Evolutionary conservation across 2,797 vertebrate species (phyloP).

Genomic region (Tamandua tetradactyla): DNA sequence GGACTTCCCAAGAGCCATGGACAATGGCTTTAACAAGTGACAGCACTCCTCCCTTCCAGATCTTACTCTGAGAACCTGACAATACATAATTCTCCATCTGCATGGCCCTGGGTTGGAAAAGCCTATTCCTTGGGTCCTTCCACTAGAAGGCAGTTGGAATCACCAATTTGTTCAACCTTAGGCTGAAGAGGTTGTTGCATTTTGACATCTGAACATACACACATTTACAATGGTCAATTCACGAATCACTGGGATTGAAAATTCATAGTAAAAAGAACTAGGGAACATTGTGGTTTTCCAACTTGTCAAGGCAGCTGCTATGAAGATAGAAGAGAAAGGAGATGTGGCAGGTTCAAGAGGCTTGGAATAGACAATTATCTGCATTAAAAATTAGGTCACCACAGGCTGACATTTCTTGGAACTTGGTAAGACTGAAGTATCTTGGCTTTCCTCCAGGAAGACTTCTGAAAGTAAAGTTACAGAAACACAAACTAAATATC

Average conservation of each 20-base stretch:
- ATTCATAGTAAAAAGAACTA: not conserved
- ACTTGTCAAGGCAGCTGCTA: not conserved
- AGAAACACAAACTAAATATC: not conserved
- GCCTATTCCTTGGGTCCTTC: not conserved
- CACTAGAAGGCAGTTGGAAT: not conserved
- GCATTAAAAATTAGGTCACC: not conserved
- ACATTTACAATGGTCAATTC: not conserved
- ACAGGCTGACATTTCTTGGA: not conserved
- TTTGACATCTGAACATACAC: not conserved
- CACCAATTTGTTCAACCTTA: not conserved
- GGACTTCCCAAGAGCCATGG: not conserved
- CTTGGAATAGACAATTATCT: not conserved
- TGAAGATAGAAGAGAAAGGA: not conserved
- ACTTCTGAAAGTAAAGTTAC: not conserved
- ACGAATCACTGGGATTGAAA: not conserved
- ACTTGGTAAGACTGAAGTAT: not conserved
- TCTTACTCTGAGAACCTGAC: not conserved
- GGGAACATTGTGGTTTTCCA: not conserved
- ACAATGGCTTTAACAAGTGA: not conserved
- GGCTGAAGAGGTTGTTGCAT: not conserved
- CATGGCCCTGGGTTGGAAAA: not conserved
- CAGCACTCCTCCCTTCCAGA: not conserved
- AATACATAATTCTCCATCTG: not conserved
- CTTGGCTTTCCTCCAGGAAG: not conserved
- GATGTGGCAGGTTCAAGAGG: not conserved